These are phyloP conservation scores for Norana najaformis DNA, from an alignment of 2,888 invertebrate genomes.

Conservation along the genomic window DNA sequence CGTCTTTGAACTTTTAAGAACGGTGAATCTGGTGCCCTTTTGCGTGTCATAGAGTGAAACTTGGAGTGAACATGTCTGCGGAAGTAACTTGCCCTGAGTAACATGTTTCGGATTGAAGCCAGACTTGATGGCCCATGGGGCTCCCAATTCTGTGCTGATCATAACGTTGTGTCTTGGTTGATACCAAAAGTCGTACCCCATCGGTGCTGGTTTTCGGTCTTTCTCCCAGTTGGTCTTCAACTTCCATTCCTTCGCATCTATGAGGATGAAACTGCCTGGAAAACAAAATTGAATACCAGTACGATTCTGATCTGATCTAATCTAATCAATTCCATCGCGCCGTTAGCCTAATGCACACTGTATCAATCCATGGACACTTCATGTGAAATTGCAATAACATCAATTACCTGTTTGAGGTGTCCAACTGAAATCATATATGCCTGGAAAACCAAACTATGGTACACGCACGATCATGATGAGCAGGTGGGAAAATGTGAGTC, in stretches of 20 bases:
- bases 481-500: no score
- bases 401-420: no score
- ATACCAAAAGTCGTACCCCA: constrained; percentile 97
- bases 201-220: constrained; percentile 48
- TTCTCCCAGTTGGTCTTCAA: constrained; percentile 68
- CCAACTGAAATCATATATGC: no score
- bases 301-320: not conserved
- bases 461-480: no score
- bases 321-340: not conserved
- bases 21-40: no score
- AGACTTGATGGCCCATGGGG: constrained; percentile 77
- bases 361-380: no score
- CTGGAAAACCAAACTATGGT: no score
- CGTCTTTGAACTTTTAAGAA: no score
- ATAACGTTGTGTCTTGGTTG: constrained; percentile 90
- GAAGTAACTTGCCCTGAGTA: constrained; percentile 50
- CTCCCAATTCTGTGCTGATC: constrained; percentile 89
- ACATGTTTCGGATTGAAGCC: constrained; percentile 68
- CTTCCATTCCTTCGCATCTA: constrained; percentile 80
- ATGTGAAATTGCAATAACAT: no score
- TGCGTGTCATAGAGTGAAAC: not conserved
- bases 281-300: not conserved
- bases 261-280: constrained; percentile 76
- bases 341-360: not conserved
- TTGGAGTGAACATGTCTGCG: not conserved